These are phyloP conservation scores for Proales similis DNA, from an alignment of 1,140 invertebrate genomes.

Conservation along the genomic window DNA sequence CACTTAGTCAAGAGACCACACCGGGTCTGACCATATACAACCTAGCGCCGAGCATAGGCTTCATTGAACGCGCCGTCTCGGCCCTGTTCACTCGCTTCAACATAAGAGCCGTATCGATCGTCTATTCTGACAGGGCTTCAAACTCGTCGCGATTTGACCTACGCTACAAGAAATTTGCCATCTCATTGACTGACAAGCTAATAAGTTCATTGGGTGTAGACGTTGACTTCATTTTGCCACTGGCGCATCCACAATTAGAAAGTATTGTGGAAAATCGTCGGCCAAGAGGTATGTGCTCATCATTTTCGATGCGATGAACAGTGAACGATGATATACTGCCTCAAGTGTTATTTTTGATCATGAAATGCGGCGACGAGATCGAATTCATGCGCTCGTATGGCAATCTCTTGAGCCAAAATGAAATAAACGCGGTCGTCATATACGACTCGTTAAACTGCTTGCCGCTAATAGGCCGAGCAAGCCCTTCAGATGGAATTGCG, in stretches of 20 bases:
- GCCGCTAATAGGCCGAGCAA: neutral
- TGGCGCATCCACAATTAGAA: too few relatives aligned
- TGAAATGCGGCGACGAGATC: slow-evolving; percentile 12
- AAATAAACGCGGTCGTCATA: slow-evolving; percentile 13
- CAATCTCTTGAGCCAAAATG: neutral
- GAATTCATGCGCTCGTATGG: slow-evolving; percentile 1
- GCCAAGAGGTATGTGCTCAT: too few relatives aligned
- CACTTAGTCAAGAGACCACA: neutral
- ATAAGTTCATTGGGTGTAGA: too few relatives aligned
- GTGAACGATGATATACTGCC: neutral
- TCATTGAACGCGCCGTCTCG: slow-evolving; percentile 10
- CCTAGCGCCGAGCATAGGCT: slow-evolving; percentile 1
- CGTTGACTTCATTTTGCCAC: too few relatives aligned
- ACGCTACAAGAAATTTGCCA: slow-evolving; percentile 17
- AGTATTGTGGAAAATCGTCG: too few relatives aligned
- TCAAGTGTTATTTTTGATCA: slow-evolving; percentile 21
- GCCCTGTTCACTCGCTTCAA: slow-evolving; percentile 14
- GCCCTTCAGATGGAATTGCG: neutral
- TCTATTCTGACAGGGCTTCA: neutral
- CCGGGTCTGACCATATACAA: neutral
- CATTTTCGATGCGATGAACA: neutral
- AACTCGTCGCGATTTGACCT: neutral
- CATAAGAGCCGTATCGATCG: neutral
- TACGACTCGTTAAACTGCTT: slow-evolving; percentile 19
- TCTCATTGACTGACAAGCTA: neutral